Percentiles rank a stretch among this genome's conserved stretches.
Conservation (phyloP, 2,888 invertebrate genomes). For the Ormyrus rosae region DNA sequence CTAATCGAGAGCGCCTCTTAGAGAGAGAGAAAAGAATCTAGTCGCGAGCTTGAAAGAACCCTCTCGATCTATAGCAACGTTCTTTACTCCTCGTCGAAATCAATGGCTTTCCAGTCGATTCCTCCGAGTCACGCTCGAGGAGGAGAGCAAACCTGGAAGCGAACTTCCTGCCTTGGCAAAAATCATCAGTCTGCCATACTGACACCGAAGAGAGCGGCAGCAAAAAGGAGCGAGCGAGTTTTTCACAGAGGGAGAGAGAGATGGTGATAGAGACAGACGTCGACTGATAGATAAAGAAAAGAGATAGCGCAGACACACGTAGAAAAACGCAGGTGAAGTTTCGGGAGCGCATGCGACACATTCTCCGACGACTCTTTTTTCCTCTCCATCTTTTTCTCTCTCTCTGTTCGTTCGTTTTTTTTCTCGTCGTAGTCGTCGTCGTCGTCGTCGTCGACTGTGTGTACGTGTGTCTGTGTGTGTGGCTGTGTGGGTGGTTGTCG, state of each 20-base stretch:
- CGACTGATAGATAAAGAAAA: neutral
- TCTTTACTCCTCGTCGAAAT: conserved; percentile 38
- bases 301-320: neutral
- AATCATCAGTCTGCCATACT: conserved; percentile 45
- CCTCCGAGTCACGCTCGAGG: conserved; percentile 46
- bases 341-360: conserved; percentile 42
- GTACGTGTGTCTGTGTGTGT: too few relatives aligned
- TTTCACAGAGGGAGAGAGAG: conserved; percentile 1
- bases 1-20: conserved; percentile 19
- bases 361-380: conserved; percentile 13
- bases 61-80: neutral
- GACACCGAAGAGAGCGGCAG: conserved; percentile 22
- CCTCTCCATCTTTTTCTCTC: conserved; percentile 21
- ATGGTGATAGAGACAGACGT: conserved; percentile 4
- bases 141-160: conserved; percentile 41
- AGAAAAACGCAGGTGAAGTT: neutral
- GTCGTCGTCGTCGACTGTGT: neutral
- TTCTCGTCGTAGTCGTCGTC: neutral
- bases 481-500: neutral
- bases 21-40: neutral
- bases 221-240: neutral
- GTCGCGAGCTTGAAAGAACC: neutral
- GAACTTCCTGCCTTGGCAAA: conserved; percentile 41
- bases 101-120: conserved; percentile 54
- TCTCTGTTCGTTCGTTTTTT: neutral